Conservation (phyloP, 92 coral and sea anemone genomes). For the Montipora capitata region DNA sequence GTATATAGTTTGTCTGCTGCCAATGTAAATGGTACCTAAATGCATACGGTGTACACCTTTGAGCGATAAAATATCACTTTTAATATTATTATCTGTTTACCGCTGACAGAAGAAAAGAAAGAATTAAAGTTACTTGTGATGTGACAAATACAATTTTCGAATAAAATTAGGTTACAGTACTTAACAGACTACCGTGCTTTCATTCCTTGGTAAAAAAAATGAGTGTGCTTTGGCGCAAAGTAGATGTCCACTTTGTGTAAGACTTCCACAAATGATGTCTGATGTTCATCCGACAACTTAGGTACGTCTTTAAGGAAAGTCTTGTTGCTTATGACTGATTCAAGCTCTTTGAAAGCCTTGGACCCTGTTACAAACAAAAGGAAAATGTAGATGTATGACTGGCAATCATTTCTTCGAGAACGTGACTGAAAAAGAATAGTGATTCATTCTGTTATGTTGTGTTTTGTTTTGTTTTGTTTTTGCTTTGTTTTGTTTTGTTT, state of each 20-base stretch:
- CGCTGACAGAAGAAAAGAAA: not conserved
- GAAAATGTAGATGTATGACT: slow-evolving; percentile 5
- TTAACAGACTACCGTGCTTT: slow-evolving; percentile 43
- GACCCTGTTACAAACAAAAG: slow-evolving; percentile 29
- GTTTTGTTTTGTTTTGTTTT: too few relatives aligned
- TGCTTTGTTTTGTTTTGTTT: too few relatives aligned
- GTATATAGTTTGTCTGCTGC: slow-evolving; percentile 1
- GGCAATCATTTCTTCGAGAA: slow-evolving; percentile 1
- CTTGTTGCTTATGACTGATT: slow-evolving; percentile 38
- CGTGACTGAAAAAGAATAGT: not conserved
- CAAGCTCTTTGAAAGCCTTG: slow-evolving; percentile 57
- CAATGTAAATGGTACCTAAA: slow-evolving; percentile 2
- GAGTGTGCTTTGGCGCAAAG: slow-evolving; percentile 70
- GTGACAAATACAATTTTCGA: not conserved
- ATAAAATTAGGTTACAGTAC: slow-evolving; percentile 2
- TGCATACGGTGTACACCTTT: not conserved
- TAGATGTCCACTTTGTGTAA: slow-evolving; percentile 53
- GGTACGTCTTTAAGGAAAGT: slow-evolving; percentile 44
- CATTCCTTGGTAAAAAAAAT: slow-evolving; percentile 60
- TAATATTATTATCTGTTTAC: slow-evolving; percentile 1
- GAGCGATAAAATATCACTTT: not conserved
- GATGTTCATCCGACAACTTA: slow-evolving; percentile 37
- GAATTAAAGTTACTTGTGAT: not conserved
- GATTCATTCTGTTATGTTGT: not conserved
- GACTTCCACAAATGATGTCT: slow-evolving; percentile 52